Evolutionary conservation across 2,888 invertebrate species (phyloP), one percentile per base, ranked within the genome.

Genomic region (Germaria angustata): DNA sequence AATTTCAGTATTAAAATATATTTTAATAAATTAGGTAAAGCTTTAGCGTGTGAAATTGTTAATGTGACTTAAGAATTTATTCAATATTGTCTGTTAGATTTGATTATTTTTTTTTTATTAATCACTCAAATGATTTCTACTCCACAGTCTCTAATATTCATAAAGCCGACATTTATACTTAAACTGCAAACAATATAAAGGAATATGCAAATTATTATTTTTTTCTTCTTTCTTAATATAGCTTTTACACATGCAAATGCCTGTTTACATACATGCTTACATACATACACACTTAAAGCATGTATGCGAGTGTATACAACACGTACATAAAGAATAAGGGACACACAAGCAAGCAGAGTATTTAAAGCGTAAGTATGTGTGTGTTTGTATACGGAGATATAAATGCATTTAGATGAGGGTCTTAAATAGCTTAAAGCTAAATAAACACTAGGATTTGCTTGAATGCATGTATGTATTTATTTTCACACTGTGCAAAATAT

Each of bases 171-270:
- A 55, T 36, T 44, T 51, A n/a, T 66, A 49, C 17, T 72, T 59
- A 51, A 68, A 73, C 68, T 61, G 39, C 41, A 11, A n/a, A n/a
- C n/a, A n/a, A n/a, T n/a, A n/a, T n/a, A n/a, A n/a, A n/a, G n/a
- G n/a, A n/a, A n/a, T 73, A 80, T 80, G 80, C 80, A 80, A 80
- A 80, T 73, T 68, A 32, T 46, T 20, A 55, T 39, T 17, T 7
- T 39, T 51, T 66, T 39, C 17, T 57, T 20, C n/a, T 34, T 44
- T 36, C 15, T 11, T 9, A 65, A 51, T 61, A 20, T 63, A 44
- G 46, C 61, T 68, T 66, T 51, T 53, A 1, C 5, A 28, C 24
- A 4, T 46, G 46, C 9, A 8, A 24, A 11, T 2, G n/a, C 9
- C 8, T 28, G 28, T 24, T n/a, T n/a, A n/a, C n/a, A n/a, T n/a